Base-by-base conservation (phyloP, 2,113 vertebrate species). In the Myxocyprinus asiaticus region DNA sequence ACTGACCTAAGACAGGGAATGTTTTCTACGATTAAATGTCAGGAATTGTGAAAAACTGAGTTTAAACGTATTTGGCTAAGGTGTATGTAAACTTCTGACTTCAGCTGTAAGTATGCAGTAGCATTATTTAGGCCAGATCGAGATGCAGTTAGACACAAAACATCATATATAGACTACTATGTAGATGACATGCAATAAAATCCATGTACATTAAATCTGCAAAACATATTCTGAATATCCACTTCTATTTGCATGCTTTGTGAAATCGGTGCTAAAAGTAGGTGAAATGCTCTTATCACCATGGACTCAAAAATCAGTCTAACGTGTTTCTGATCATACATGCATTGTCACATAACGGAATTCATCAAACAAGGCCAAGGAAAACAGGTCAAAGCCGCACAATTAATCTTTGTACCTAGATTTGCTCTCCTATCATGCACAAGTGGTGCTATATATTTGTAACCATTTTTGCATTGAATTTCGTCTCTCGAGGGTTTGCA, bases 351-450 rank as follows among this genome's bases (percentile, higher is more conserved):
- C 44, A 42, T 14, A 61, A 7, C 45, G 2, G 11, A n/a, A 50
- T 50, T 17, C 58, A 2, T 15, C 12, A 48, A 74, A 61, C 45
- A 53, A 65, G 11, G 6, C 4, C 59, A 64, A 51, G 7, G 4
- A 42, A 64, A 51, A 43, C 14, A 44, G 59, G 74, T 76, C 61
- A 65, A 44, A 76, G 61, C 22, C 55, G 61, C 48, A 66, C 62
- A 76, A 76, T 43, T 17, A 62, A 65, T 55, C 62, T 15, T 50
- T 76, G 61, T 55, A 44, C 22, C 22, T 53, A 14, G 2, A 76
- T 65, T 17, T 17, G 47, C 3, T 53, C 48, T 65, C 14, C 0
- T 53, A 33, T 15, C 47, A 53, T 7, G 17, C 15, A 63, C n/a
- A 63, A 50, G 72, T 12, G 10, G 15, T 4, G 44, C 42, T 61